Evolutionary conservation across 2,797 vertebrate genomes (phyloP), one percentile per base, ranked within the genome.

Genomic region (Gorsachius magnificus): DNA sequence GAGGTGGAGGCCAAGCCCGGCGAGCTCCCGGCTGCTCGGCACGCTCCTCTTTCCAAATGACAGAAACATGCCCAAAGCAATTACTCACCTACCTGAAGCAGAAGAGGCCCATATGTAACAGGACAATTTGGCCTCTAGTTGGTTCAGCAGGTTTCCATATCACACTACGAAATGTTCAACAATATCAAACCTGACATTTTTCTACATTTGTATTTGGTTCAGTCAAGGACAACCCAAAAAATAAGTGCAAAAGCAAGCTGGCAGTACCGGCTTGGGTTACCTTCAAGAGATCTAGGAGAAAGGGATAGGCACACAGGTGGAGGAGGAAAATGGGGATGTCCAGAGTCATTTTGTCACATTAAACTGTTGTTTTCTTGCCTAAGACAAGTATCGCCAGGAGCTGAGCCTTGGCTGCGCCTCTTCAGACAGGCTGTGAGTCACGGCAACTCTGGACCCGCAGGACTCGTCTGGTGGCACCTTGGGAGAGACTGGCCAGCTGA

Each of bases 121-220:
- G 84, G 61, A 24, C 2, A 11, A 26, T 89, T 81, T 86, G 82
- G 89, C 69, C 33, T 58, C 84, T 25, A 11, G 20, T 65, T 92
- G 53, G 16, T 80, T 68, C 95, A 87, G 91, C 41, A 4, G 84
- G 84, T 87, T 92, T 87, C 84, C 0, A 0, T 83, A 91, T 95
- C 92, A 83, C 57, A n/a, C 91, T 46, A 86, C 43, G 89, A 91
- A 53, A 46, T 69, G 91, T 89, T 92, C 61, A 10, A 36, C 57
- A 54, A 16, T 31, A 92, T 95, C 64, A 91, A 68, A 93, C 5
- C 48, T 33, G 89, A 86, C 69, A 93, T 96, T 96, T 97, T 94
- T 96, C 95, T 89, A n/a, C 69, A 31, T 65, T 61, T 36, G 48
- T 68, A 11, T 75, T 56, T 54, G 38, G 54, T 83, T 93, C 87